Evolutionary conservation across 2,797 vertebrate species (phyloP).

Genomic region (Pyrrhura leucotis): DNA sequence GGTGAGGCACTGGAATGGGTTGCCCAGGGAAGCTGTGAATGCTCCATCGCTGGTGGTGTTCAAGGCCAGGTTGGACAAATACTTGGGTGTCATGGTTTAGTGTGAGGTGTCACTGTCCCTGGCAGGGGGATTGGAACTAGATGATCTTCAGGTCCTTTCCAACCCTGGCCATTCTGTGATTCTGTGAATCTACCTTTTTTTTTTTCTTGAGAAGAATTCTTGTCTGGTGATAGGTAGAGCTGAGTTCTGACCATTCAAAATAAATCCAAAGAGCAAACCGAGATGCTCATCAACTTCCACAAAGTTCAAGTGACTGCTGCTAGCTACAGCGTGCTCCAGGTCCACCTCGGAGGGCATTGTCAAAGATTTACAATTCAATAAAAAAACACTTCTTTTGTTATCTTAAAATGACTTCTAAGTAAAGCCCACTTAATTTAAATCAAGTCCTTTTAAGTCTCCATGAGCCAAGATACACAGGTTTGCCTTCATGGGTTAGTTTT

Average conservation of each 20-base stretch:
- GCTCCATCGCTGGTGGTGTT: too few relatives aligned
- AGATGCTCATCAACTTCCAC: not conserved
- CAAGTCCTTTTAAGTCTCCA: fast-evolving
- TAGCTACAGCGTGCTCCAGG: not conserved
- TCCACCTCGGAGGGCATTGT: not conserved
- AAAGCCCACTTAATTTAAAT: not conserved
- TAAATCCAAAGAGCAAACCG: not conserved
- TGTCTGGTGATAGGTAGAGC: not conserved
- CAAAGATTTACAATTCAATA: not conserved
- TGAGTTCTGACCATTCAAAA: not conserved
- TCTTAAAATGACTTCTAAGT: not conserved
- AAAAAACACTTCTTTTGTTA: not conserved
- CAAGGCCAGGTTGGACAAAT: too few relatives aligned
- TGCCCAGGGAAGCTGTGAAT: too few relatives aligned
- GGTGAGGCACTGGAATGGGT: too few relatives aligned
- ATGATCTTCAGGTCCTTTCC: too few relatives aligned
- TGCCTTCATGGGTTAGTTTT: not conserved
- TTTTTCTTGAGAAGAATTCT: not conserved
- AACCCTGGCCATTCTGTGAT: too few relatives aligned
- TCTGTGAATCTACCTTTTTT: not conserved
- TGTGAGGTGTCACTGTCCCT: too few relatives aligned
- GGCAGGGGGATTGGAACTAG: too few relatives aligned
- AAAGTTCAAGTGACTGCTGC: not conserved
- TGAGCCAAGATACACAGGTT: not conserved
- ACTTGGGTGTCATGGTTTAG: too few relatives aligned